A percentile compares a stretch with the other conserved stretches of the same genome.
phyloP scores from a whole-genome alignment of 2,113 vertebrate genomes.

The Lutjanus erythropterus region DNA sequence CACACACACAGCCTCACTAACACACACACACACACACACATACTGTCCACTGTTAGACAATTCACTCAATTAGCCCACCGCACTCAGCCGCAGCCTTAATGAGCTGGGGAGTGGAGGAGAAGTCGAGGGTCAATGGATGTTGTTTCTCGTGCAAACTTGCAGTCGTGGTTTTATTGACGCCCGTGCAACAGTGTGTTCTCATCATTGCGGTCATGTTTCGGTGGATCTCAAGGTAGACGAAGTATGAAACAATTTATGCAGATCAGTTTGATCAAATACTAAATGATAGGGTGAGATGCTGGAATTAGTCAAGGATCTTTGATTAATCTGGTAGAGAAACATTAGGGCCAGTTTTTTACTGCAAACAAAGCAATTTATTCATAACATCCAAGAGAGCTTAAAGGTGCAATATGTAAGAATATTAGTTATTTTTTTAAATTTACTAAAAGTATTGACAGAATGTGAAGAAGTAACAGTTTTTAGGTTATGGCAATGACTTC shows the following conservation, averaged over 20 bases:
- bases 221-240: background rate
- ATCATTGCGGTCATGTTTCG: slow-evolving; percentile 40
- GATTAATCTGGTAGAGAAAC: too few species aligned
- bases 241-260: background rate
- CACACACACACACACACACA: slow-evolving; percentile 61
- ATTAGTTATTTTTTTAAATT: too few species aligned
- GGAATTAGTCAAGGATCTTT: background rate
- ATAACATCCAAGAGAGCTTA: too few species aligned
- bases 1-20: too few species aligned
- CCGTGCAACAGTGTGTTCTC: slow-evolving; percentile 27
- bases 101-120: slow-evolving; percentile 50
- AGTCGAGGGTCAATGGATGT: slow-evolving; percentile 44
- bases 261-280: background rate
- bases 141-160: slow-evolving; percentile 29
- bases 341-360: too few species aligned
- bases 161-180: background rate
- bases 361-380: too few species aligned
- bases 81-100: slow-evolving; percentile 86
- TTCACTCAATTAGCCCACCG: slow-evolving; percentile 93
- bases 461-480: too few species aligned
- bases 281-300: background rate
- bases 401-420: too few species aligned
- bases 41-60: slow-evolving; percentile 91
- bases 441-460: too few species aligned
- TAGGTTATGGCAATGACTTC: too few species aligned